Evolutionary conservation across 2,113 vertebrate species (phyloP).

Genomic region (Nerophis lumbriciformis): DNA sequence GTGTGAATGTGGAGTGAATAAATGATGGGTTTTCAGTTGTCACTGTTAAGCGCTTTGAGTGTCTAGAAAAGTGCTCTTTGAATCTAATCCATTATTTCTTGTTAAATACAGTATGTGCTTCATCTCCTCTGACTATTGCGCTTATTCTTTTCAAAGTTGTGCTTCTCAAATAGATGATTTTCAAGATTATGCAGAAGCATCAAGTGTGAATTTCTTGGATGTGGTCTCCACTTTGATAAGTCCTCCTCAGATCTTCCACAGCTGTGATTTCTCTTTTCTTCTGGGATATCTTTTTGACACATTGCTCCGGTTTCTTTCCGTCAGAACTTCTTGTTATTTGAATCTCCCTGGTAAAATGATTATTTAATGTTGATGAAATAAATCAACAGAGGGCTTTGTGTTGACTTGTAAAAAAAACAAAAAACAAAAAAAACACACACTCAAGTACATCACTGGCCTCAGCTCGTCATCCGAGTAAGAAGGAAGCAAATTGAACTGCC

Average conservation of each 20-base stretch:
- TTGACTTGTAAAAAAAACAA: not conserved
- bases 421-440: not conserved
- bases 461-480: conserved; percentile 44
- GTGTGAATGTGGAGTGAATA: too few relatives aligned
- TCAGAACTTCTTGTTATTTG: conserved; percentile 8
- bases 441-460: not conserved
- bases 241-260: not conserved
- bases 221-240: conserved; percentile 1
- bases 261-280: not conserved
- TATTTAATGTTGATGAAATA: not conserved
- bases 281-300: conserved; percentile 3
- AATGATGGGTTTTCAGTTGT: too few relatives aligned
- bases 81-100: too few relatives aligned
- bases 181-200: not conserved
- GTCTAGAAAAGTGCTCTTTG: too few relatives aligned
- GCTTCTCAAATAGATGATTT: not conserved
- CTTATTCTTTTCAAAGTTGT: not conserved
- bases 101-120: too few relatives aligned
- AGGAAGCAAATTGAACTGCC: conserved; percentile 53
- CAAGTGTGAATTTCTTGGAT: not conserved
- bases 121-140: not conserved
- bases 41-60: too few relatives aligned
- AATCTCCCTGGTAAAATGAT: not conserved
- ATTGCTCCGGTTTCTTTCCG: not conserved
- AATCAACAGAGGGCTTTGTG: not conserved